Percentiles rank a stretch among this genome's conserved stretches.
Conservation (phyloP, 1,140 invertebrate species). For the Solen grandis region DNA sequence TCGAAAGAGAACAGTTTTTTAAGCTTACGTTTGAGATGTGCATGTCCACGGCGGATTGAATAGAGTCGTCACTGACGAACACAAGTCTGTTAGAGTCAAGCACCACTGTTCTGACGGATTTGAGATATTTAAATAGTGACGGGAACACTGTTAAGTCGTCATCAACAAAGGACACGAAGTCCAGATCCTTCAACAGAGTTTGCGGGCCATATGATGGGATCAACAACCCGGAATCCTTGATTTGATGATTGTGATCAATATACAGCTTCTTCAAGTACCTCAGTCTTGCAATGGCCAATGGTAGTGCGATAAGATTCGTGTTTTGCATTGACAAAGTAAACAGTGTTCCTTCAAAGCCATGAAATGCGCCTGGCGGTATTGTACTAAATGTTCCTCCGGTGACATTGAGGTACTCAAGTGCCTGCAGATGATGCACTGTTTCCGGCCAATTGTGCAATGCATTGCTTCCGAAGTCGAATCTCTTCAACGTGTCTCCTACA, state of each 20-base stretch:
- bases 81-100: slow-evolving; percentile 40
- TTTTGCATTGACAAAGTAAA: slow-evolving; percentile 27
- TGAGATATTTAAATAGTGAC: slow-evolving; percentile 17
- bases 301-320: slow-evolving; percentile 43
- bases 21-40: slow-evolving; percentile 26
- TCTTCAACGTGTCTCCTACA: slow-evolving; percentile 25
- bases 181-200: slow-evolving; percentile 7
- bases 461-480: slow-evolving; percentile 28
- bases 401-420: slow-evolving; percentile 15
- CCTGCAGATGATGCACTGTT: slow-evolving; percentile 42
- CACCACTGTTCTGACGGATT: slow-evolving; percentile 2
- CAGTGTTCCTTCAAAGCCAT: slow-evolving; percentile 50
- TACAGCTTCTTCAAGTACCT: slow-evolving; percentile 24
- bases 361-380: slow-evolving; percentile 33
- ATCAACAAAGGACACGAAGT: slow-evolving; percentile 24
- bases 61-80: slow-evolving; percentile 41
- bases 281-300: slow-evolving; percentile 32
- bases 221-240: slow-evolving; percentile 43
- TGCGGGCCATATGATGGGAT: slow-evolving; percentile 40
- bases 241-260: slow-evolving; percentile 52
- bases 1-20: slow-evolving; percentile 31
- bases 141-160: slow-evolving; percentile 44
- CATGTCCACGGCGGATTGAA: slow-evolving; percentile 14
- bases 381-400: slow-evolving; percentile 37
- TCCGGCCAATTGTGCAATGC: not conserved